Conservation (phyloP, 2,888 invertebrate species). For the Pristionchus japonicus region DNA sequence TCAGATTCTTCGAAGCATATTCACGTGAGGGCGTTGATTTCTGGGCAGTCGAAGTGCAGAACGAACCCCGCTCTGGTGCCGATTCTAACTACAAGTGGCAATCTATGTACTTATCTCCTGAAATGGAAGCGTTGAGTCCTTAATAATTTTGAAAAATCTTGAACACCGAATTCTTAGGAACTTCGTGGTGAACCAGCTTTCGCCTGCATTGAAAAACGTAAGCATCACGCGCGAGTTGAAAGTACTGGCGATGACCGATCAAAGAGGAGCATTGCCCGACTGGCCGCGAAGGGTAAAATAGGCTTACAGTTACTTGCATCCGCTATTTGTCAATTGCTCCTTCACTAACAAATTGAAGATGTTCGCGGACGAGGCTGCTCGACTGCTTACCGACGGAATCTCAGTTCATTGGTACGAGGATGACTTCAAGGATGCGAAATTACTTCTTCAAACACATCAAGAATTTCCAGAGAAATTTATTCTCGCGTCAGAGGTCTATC, state of each 20-base stretch:
- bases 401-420: constrained; percentile 25
- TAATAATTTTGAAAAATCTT: too few species aligned
- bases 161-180: not conserved
- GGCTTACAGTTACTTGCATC: too few species aligned
- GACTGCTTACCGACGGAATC: not conserved
- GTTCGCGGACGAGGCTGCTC: not conserved
- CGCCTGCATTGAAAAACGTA: not conserved
- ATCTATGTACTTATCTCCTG: not conserved
- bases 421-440: not conserved
- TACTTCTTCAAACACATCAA: not conserved
- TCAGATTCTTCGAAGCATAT: constrained; percentile 85
- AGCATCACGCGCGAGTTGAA: not conserved
- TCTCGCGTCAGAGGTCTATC: not conserved
- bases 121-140: constrained; percentile 2
- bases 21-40: constrained; percentile 79
- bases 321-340: too few species aligned
- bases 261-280: not conserved
- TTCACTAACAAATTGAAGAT: not conserved
- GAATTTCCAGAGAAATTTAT: constrained; percentile 16
- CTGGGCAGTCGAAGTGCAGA: constrained; percentile 90
- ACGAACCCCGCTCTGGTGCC: constrained; percentile 83
- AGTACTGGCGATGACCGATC: not conserved
- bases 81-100: not conserved
- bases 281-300: constrained; percentile 58
- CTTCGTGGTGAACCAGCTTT: constrained; percentile 14